Evolutionary conservation across 2,113 vertebrate species (phyloP).

Genomic region (Leptosomus discolor): DNA sequence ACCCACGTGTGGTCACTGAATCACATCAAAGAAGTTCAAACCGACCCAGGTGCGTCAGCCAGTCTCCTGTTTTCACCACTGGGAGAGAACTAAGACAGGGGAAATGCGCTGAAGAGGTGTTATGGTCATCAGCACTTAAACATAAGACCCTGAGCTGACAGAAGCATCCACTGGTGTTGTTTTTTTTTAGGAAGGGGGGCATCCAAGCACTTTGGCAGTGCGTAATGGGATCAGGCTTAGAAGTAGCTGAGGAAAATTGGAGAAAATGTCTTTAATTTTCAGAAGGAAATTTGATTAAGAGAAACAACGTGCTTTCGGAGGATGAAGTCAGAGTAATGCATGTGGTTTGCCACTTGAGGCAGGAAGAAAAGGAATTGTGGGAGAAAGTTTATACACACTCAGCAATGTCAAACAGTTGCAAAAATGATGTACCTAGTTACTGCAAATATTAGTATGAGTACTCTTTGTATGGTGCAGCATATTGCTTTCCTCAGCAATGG

Average conservation of each 20-base stretch:
- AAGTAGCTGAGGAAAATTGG: background rate
- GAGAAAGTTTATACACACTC: background rate
- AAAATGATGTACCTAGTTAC: background rate
- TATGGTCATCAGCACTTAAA: background rate
- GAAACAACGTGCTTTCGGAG: background rate
- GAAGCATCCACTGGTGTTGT: background rate
- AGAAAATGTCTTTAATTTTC: background rate
- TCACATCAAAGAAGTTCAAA: background rate
- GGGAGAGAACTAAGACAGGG: no score
- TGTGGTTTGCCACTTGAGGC: background rate
- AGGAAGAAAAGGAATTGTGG: fast-evolving
- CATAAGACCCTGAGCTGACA: background rate
- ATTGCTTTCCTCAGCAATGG: background rate
- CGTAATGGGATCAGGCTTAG: no score
- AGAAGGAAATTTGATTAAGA: background rate
- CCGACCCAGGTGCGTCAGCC: background rate
- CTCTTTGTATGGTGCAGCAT: background rate
- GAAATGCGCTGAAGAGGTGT: no score
- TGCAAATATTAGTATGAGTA: background rate
- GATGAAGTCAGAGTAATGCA: background rate
- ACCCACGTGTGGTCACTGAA: fast-evolving
- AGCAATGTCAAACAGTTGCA: background rate
- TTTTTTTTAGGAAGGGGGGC: background rate
- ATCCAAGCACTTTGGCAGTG: background rate
- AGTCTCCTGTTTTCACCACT: background rate